A percentile compares a stretch with the other conserved stretches of the same genome.
These are phyloP conservation scores for Labrus mixtus DNA, from an alignment of 2,113 vertebrate species.

Conservation along the genomic window DNA sequence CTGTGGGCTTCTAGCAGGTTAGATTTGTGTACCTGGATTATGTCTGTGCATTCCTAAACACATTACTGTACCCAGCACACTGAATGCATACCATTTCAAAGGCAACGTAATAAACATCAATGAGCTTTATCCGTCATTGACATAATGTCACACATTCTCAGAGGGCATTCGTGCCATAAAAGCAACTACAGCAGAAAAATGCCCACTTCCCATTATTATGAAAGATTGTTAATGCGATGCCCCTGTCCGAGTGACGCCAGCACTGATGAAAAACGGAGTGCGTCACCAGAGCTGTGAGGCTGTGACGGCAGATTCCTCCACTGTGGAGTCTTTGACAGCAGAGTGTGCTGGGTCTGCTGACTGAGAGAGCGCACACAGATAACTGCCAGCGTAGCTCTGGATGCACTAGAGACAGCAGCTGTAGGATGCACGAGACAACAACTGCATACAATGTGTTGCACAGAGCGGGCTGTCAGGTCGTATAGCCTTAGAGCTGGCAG, in stretches of 20 bases:
- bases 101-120: conserved; percentile 19
- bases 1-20: conserved; percentile 15
- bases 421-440: conserved; percentile 47
- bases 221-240: conserved; percentile 47
- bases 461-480: conserved; percentile 58
- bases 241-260: conserved; percentile 62
- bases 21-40: conserved; percentile 24
- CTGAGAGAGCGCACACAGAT: conserved; percentile 40
- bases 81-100: neutral
- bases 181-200: conserved; percentile 42
- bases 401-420: conserved; percentile 23
- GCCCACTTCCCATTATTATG: conserved; percentile 44
- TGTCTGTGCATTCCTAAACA: neutral
- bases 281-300: conserved; percentile 71
- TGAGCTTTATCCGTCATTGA: conserved; percentile 47
- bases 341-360: conserved; percentile 50
- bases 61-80: neutral
- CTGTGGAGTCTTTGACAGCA: conserved; percentile 46
- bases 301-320: conserved; percentile 65
- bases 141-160: conserved; percentile 56
- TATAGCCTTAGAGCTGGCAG: conserved; percentile 53
- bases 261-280: conserved; percentile 66
- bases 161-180: conserved; percentile 40
- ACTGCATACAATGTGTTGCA: conserved; percentile 24
- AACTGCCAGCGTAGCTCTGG: conserved; percentile 29